Evolutionary conservation across 2,113 vertebrate species (phyloP).

Genomic region (Chaetorhynchus papuensis): DNA sequence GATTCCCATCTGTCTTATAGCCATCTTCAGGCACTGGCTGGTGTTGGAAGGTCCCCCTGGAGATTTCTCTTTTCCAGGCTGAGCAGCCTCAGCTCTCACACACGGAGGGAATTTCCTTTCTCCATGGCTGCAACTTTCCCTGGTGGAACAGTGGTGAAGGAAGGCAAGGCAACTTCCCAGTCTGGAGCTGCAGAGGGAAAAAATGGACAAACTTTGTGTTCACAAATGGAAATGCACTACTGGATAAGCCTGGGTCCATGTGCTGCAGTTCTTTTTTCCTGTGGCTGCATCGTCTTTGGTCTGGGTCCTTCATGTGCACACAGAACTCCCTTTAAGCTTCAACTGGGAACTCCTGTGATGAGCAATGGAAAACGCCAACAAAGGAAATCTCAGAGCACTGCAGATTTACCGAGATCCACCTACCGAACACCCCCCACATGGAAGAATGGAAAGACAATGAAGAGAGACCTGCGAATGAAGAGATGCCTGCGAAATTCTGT

Average conservation of each 20-base stretch:
- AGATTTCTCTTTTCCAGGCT: neutral
- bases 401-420: neutral
- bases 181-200: neutral
- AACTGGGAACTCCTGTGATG: neutral
- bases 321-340: neutral
- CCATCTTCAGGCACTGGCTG: neutral
- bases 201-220: neutral
- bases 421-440: accelerated
- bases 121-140: neutral
- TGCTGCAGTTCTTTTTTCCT: neutral
- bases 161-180: neutral
- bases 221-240: too few species aligned
- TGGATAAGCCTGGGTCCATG: accelerated
- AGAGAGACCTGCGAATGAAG: neutral
- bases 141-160: neutral
- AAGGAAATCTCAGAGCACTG: neutral
- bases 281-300: neutral
- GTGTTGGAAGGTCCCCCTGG: neutral
- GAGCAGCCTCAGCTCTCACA: neutral
- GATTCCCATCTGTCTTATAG: neutral
- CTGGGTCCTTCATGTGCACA: neutral
- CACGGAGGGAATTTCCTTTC: neutral
- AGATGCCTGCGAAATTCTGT: neutral
- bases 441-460: neutral
- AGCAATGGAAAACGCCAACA: neutral